Evolutionary conservation across 2,113 vertebrate species (phyloP).

Genomic region (Mohoua ochrocephala): DNA sequence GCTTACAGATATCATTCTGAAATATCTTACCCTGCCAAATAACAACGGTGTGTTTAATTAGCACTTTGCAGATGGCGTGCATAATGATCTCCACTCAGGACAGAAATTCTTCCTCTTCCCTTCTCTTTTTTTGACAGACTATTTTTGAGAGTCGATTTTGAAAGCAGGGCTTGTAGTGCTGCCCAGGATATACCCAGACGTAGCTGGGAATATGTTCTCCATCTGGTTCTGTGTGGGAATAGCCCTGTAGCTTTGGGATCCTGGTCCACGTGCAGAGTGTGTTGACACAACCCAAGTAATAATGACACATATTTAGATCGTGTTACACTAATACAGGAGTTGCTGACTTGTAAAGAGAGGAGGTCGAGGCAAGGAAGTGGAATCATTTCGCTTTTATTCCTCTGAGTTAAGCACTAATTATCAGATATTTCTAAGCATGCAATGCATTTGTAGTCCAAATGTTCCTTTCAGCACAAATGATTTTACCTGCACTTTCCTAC

Average conservation of each 20-base stretch:
- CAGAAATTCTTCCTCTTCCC: background rate
- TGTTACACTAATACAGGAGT: background rate
- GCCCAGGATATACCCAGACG: background rate
- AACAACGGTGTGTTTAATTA: slow-evolving; percentile 69
- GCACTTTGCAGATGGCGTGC: slow-evolving; percentile 63
- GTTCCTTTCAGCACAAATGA: background rate
- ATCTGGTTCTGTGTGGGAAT: background rate
- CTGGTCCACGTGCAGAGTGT: background rate
- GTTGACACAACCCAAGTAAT: background rate
- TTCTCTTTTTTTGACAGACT: background rate
- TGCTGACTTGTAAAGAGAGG: background rate
- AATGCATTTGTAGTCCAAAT: background rate
- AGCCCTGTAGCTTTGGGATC: background rate
- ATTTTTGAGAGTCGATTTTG: slow-evolving; percentile 52
- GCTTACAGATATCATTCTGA: slow-evolving; percentile 71
- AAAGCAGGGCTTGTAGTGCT: background rate
- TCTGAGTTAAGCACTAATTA: background rate
- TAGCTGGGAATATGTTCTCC: background rate
- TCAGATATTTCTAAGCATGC: background rate
- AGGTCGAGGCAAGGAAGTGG: background rate
- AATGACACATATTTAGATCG: background rate
- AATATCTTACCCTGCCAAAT: slow-evolving; percentile 73
- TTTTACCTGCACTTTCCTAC: background rate
- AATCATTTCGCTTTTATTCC: background rate
- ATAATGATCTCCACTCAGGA: slow-evolving; percentile 53